Percentiles rank a stretch among this genome's conserved stretches.
Evolutionary conservation across 1,140 invertebrate genomes (phyloP).

Genomic region (Hydropsyche tenuis): DNA sequence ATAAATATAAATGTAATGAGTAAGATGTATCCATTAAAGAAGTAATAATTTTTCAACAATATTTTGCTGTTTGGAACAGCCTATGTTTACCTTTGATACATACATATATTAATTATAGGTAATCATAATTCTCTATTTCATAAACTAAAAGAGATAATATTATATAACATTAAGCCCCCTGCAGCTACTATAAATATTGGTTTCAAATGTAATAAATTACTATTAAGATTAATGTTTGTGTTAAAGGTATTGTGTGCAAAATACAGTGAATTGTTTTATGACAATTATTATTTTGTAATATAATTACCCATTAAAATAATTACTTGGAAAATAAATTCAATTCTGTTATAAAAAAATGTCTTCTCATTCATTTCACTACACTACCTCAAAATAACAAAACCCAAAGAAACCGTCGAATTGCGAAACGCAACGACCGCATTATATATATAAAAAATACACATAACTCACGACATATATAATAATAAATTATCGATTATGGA

Average conservation of each 20-base stretch:
- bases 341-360: slow-evolving; percentile 48
- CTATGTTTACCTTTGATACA: slow-evolving; percentile 46
- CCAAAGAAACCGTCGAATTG: slow-evolving; percentile 53
- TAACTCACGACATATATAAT: slow-evolving; percentile 40
- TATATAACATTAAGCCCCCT: slow-evolving; percentile 44
- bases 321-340: slow-evolving; percentile 51
- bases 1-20: slow-evolving; percentile 21
- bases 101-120: slow-evolving; percentile 45
- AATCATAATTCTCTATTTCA: slow-evolving; percentile 46
- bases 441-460: neutral
- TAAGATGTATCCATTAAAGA: slow-evolving; percentile 17
- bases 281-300: slow-evolving; percentile 51
- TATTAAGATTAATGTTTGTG: slow-evolving; percentile 50
- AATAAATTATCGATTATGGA: slow-evolving; percentile 51
- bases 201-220: slow-evolving; percentile 50
- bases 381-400: neutral
- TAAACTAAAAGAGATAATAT: slow-evolving; percentile 48
- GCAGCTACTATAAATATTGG: slow-evolving; percentile 50
- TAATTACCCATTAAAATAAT: slow-evolving; percentile 51
- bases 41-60: slow-evolving; percentile 35
- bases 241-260: slow-evolving; percentile 51
- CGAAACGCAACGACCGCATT: slow-evolving; percentile 55
- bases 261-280: slow-evolving; percentile 51
- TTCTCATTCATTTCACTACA: slow-evolving; percentile 9
- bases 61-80: slow-evolving; percentile 39